These are phyloP conservation scores for Alosa alosa DNA, from an alignment of 2,113 vertebrate genomes.

Conservation along the genomic window DNA sequence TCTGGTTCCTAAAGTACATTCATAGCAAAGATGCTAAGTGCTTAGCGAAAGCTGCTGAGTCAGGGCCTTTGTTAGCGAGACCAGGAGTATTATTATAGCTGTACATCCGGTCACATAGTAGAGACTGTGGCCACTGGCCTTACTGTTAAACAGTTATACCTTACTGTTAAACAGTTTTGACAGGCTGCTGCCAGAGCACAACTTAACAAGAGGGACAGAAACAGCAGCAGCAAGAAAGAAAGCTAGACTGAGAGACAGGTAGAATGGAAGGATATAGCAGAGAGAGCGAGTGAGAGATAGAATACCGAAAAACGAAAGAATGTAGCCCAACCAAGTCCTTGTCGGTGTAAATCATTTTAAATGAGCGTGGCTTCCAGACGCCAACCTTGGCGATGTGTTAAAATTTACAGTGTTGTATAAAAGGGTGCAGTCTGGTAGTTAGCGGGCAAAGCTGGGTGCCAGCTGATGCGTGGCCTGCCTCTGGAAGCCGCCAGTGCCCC, in stretches of 20 bases:
- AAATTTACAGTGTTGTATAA: slow-evolving; percentile 35
- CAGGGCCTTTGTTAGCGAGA: neutral
- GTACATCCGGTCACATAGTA: slow-evolving; percentile 10
- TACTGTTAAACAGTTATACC: neutral
- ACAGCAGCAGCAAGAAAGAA: slow-evolving; percentile 18
- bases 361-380: slow-evolving; percentile 31
- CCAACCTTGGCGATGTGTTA: slow-evolving; percentile 35
- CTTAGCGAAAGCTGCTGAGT: slow-evolving; percentile 24
- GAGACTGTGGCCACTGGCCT: slow-evolving; percentile 10
- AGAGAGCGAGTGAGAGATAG: neutral
- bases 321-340: slow-evolving; percentile 14
- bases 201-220: neutral
- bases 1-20: neutral
- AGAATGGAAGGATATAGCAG: neutral
- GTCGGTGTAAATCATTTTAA: slow-evolving; percentile 42
- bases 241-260: neutral
- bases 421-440: slow-evolving; percentile 32
- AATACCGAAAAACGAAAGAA: slow-evolving; percentile 27
- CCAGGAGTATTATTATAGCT: slow-evolving; percentile 19
- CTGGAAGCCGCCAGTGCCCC: neutral
- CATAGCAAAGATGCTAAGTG: neutral
- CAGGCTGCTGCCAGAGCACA: neutral
- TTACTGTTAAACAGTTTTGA: neutral
- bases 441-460: slow-evolving; percentile 8
- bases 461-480: slow-evolving; percentile 19